Evolutionary conservation across 2,113 vertebrate species (phyloP).

Genomic region (Ellobius talpinus): DNA sequence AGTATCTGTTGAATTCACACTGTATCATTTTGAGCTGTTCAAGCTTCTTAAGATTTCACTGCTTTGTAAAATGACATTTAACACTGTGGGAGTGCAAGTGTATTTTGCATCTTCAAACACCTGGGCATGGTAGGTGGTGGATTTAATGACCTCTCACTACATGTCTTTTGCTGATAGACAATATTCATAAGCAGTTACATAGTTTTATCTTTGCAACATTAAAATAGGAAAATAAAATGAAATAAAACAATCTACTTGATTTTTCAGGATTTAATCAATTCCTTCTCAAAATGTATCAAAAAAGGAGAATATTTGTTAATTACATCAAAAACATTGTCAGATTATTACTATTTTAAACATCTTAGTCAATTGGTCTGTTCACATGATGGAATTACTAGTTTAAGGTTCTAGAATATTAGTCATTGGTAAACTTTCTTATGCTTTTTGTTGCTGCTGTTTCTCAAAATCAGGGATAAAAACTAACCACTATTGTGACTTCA

Average conservation of each 20-base stretch:
- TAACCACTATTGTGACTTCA: not conserved
- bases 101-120: slow-evolving; percentile 38
- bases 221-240: not conserved
- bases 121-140: slow-evolving; percentile 11
- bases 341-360: not conserved
- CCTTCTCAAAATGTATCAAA: not conserved
- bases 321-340: not conserved
- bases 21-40: not conserved
- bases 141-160: not conserved
- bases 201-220: not conserved
- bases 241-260: not conserved
- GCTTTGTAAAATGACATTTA: slow-evolving; percentile 19
- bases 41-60: not conserved
- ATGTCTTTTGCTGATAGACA: not conserved
- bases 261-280: not conserved
- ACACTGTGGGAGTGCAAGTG: not conserved
- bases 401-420: not conserved
- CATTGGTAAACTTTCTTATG: not conserved
- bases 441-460: not conserved
- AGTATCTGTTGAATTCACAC: not conserved
- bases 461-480: not conserved
- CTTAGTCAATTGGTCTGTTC: not conserved
- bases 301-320: not conserved
- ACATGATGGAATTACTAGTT: not conserved
- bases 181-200: not conserved